Conservation (phyloP, 2,888 invertebrate species). For the Teleogryllus oceanicus region DNA sequence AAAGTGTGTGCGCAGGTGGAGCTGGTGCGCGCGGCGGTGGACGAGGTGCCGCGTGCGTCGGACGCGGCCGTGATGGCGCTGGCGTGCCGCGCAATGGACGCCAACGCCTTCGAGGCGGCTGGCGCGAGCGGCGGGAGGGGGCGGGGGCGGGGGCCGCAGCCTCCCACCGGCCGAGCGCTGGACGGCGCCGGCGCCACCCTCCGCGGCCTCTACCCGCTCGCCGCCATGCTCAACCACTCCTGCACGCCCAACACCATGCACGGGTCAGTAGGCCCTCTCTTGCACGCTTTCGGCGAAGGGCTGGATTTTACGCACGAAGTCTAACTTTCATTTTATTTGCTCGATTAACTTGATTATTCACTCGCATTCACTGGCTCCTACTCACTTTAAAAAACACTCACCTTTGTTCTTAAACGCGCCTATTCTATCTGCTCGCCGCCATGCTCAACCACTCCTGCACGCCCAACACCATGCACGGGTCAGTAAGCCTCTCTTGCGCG, state of each 20-base stretch:
- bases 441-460: too few species aligned
- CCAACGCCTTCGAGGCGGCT: conserved; percentile 65
- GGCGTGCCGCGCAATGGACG: conserved; percentile 61
- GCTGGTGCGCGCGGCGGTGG: conserved; percentile 51
- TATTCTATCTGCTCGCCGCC: too few species aligned
- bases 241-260: conserved; percentile 66
- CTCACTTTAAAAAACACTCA: too few species aligned
- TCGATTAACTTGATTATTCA: too few species aligned
- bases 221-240: conserved; percentile 65
- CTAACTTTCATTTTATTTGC: too few species aligned
- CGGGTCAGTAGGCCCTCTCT: conserved; percentile 40
- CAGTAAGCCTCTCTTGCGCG: too few species aligned
- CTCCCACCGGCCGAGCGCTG: neutral
- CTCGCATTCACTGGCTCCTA: too few species aligned
- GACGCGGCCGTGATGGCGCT: conserved; percentile 58
- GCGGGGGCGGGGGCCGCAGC: neutral
- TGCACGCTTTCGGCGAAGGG: too few species aligned
- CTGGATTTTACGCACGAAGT: too few species aligned
- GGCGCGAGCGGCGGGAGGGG: neutral
- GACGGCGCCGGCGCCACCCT: conserved; percentile 44
- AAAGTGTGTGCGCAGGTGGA: conserved; percentile 44
- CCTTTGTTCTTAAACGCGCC: too few species aligned
- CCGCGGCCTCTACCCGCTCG: conserved; percentile 64
- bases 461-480: too few species aligned
- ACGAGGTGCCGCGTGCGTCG: conserved; percentile 52